These are phyloP conservation scores for Agriopis marginaria DNA, from an alignment of 2,888 invertebrate species.

Conservation along the genomic window DNA sequence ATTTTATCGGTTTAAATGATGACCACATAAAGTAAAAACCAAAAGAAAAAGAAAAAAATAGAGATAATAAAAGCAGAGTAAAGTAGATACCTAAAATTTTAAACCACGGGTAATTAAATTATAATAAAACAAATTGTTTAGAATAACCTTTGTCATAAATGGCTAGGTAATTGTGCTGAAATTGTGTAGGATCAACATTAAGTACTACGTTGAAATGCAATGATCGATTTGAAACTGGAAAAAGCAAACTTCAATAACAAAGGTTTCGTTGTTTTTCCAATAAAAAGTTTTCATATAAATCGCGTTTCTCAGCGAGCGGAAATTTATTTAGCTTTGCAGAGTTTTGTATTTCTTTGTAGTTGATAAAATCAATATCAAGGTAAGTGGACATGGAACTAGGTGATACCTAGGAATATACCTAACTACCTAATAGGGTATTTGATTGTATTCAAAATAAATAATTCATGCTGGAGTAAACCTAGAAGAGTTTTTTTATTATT, in stretches of 20 bases:
- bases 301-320: slow-evolving; percentile 26
- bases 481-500: too few relatives aligned
- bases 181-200: too few relatives aligned
- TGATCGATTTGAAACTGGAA: slow-evolving; percentile 8
- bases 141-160: too few relatives aligned
- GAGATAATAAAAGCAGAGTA: too few relatives aligned
- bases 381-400: background rate
- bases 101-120: background rate
- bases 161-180: too few relatives aligned
- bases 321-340: slow-evolving; percentile 42
- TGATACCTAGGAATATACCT: background rate
- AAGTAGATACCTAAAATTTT: too few relatives aligned
- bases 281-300: slow-evolving; percentile 41
- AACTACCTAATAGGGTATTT: background rate
- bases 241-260: slow-evolving; percentile 27
- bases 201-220: background rate
- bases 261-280: slow-evolving; percentile 32
- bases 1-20: too few relatives aligned
- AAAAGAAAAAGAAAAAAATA: too few relatives aligned
- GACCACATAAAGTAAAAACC: too few relatives aligned
- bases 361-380: slow-evolving; percentile 13
- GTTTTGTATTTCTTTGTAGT: slow-evolving; percentile 36
- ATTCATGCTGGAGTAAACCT: too few relatives aligned
- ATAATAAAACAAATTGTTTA: background rate
- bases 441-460: too few relatives aligned